A percentile compares a stretch with the other conserved stretches of the same genome.
These are phyloP conservation scores for Drosophila meridionalis DNA, from an alignment of 2,888 invertebrate genomes.

Conservation along the genomic window DNA sequence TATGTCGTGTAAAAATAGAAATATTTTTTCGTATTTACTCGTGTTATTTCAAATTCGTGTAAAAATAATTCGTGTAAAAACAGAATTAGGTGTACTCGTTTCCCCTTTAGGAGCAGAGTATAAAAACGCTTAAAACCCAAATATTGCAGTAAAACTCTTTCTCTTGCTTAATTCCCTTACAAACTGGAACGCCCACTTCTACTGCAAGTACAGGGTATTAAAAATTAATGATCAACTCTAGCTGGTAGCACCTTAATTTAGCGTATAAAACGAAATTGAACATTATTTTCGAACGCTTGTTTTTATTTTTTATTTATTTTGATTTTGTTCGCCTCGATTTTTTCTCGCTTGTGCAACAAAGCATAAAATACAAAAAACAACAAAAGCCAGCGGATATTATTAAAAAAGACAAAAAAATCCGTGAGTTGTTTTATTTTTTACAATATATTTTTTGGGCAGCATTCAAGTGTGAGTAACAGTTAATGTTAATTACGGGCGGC, in stretches of 20 bases:
- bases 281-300: conserved; percentile 2
- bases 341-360: conserved; percentile 31
- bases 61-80: too few species aligned
- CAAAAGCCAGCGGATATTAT: conserved; percentile 30
- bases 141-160: background rate
- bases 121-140: too few species aligned
- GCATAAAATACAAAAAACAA: conserved; percentile 23
- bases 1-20: too few species aligned
- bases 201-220: background rate
- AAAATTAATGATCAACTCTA: background rate
- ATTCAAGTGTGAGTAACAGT: conserved; percentile 52
- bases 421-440: background rate
- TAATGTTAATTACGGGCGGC: conserved; percentile 65
- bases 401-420: conserved; percentile 9
- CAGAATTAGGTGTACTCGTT: too few species aligned
- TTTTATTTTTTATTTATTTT: conserved; percentile 18
- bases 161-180: background rate
- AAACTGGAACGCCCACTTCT: background rate
- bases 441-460: conserved; percentile 28
- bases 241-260: conserved; percentile 6
- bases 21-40: too few species aligned
- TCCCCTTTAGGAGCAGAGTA: too few species aligned
- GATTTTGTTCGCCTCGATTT: conserved; percentile 2
- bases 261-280: conserved; percentile 5
- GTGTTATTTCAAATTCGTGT: too few species aligned